These are phyloP conservation scores for Cydia pomonella DNA, from an alignment of 1,140 invertebrate genomes.

Conservation along the genomic window DNA sequence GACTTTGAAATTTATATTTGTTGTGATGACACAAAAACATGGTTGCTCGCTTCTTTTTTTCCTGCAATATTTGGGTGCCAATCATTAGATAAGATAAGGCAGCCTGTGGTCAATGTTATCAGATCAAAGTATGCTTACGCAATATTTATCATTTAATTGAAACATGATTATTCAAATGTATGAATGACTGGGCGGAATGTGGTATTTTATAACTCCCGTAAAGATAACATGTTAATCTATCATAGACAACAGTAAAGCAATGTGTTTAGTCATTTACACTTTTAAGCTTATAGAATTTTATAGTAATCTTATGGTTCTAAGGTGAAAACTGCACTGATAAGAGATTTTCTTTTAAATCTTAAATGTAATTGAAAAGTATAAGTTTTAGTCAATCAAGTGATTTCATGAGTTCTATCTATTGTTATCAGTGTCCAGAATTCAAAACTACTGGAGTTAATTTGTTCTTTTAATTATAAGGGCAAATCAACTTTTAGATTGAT, in stretches of 20 bases:
- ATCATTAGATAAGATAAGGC: slow-evolving; percentile 41
- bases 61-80: slow-evolving; percentile 18
- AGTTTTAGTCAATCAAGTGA: no score
- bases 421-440: no score
- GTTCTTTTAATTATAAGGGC: no score
- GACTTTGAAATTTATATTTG: slow-evolving; percentile 32
- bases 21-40: slow-evolving; percentile 34
- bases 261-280: background rate
- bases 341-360: no score
- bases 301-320: no score
- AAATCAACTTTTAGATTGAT: no score
- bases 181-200: background rate
- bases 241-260: background rate
- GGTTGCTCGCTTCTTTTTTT: slow-evolving; percentile 19
- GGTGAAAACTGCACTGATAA: no score
- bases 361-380: no score
- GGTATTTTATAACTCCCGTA: background rate
- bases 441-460: no score
- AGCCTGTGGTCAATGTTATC: background rate
- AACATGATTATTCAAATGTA: background rate
- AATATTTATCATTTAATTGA: slow-evolving; percentile 31
- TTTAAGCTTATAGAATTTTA: no score
- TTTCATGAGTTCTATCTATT: no score
- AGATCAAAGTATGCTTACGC: background rate
- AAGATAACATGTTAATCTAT: background rate